Base-by-base conservation (phyloP, 1,140 invertebrate genomes). In the Anoplophora glabripennis region DNA sequence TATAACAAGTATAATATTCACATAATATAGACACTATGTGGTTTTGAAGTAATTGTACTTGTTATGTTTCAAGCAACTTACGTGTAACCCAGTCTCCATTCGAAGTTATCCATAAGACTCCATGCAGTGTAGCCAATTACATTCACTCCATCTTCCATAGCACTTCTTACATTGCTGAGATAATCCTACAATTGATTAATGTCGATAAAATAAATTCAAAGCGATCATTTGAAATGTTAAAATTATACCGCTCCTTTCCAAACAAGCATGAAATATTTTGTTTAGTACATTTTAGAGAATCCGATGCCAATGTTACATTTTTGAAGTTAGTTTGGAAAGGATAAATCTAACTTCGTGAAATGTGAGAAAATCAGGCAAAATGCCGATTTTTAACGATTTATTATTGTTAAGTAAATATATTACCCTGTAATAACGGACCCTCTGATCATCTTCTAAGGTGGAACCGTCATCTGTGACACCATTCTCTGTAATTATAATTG, bases 401-500 rank as follows among this genome's bases (percentile, higher is more conserved):
- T n/a, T n/a, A n/a, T n/a, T n/a, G n/a, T n/a, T n/a, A n/a, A n/a
- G n/a, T n/a, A n/a, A 9, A n/a, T 7, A 17, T 46, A 47, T 14
- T 64, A 61, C 72, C 68, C 34, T 62, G 54, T 41, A 75, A 61
- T 75, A 83, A 42, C 70, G 57, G 15, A 80, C 68, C 60, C 81
- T 57, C 78, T 80, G 62, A 78, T 82, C 70, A 81, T 81, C 18
- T 78, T 82, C 4, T 80, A 74, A 49, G 11, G 54, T 56, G 75
- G 73, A 12, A 37, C 47, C 60, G 4, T 7, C 11, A 53, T 65
- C 64, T 3, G 60, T 42, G 15, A 57, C 44, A 35, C 64, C 64
- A 56, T 66, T 66, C 54, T 66, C 64, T 3, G 64, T 66, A 12
- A 66, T 61, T 9, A 53, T 49, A 35, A 66, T 41, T 44, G 36